Base-by-base conservation (phyloP, 1,140 invertebrate genomes). In the Trypoxylus dichotomus region DNA sequence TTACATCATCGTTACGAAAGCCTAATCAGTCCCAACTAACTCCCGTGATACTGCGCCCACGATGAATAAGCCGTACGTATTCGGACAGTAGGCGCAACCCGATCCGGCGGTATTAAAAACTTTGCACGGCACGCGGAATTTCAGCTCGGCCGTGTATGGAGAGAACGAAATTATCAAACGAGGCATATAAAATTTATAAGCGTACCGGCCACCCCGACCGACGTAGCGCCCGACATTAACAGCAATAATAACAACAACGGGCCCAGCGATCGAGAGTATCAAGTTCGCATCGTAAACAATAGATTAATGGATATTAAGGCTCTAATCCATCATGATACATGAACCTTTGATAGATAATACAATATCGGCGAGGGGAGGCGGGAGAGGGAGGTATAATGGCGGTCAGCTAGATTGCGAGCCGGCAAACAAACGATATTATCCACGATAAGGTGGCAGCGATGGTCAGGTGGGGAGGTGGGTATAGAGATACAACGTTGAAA, bases 261-360 rank as follows among this genome's bases (percentile, higher is more conserved):
- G n/a, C n/a, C 2, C 19, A 42, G 6, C 13, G n/a, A 42, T 15
- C 27, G 19, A 29, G 60, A 27, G 72, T 74, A 74, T 74, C 72
- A 42, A 42, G 37, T 74, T 74, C 27, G 8, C 47, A 25, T 74
- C 72, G 72, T 74, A 74, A 74, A 74, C 72, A 74, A 74, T 74
- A 74, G 41, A 74, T 74, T 74, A 74, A 74, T 74, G 72, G 72
- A 74, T 74, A 42, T 74, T 74, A 74, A 74, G 72, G 72, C 32
- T 37, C 73, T 78, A 78, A 79, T 79, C 80, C 76, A 81, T 81
- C 80, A 78, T 71, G 76, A 78, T 76, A 79, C 75, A 77, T 76
- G 76, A 80, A 79, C 80, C 78, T 79, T 78, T 79, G 79, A 81
- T 78, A 78, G 77, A 80, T 80, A 81, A 80, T 79, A 75, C 76